Evolutionary conservation across 2,113 vertebrate species (phyloP).

Genomic region (Trematomus loennbergii): DNA sequence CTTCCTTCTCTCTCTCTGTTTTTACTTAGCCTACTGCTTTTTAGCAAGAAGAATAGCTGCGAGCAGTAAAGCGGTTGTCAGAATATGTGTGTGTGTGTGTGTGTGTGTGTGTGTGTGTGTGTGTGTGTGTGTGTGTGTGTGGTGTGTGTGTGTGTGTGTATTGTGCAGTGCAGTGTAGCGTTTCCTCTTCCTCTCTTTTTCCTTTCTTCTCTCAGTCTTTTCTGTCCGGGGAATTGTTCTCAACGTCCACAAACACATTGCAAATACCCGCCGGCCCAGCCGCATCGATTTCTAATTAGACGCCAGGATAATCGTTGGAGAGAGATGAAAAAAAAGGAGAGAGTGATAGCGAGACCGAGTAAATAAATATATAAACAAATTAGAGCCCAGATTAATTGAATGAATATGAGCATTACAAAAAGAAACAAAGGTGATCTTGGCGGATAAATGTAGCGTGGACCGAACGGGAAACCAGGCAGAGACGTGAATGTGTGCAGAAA

Average conservation of each 20-base stretch:
- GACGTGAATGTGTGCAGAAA: too few relatives aligned
- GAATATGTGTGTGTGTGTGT: slow-evolving; percentile 32
- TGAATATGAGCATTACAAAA: slow-evolving; percentile 80
- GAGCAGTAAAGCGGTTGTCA: slow-evolving; percentile 77
- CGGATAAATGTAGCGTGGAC: slow-evolving; percentile 63
- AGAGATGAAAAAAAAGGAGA: slow-evolving; percentile 84
- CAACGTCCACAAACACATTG: slow-evolving; percentile 90
- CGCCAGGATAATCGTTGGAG: slow-evolving; percentile 87
- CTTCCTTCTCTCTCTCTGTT: slow-evolving; percentile 46
- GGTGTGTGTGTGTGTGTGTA: slow-evolving; percentile 36
- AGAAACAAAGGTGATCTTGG: slow-evolving; percentile 77
- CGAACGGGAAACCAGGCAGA: slow-evolving; percentile 53
- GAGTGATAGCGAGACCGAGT: slow-evolving; percentile 74
- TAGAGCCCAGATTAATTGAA: slow-evolving; percentile 83
- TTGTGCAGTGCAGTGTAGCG: slow-evolving; percentile 64
- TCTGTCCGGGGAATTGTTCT: slow-evolving; percentile 87
- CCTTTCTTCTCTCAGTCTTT: slow-evolving; percentile 75
- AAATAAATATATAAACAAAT: slow-evolving; percentile 85
- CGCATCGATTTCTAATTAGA: slow-evolving; percentile 92
- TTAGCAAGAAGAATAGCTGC: slow-evolving; percentile 80
- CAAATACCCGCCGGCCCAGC: slow-evolving; percentile 88
- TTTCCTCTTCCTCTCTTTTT: slow-evolving; percentile 74
- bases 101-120: slow-evolving; percentile 4
- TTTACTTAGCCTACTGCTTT: slow-evolving; percentile 64
- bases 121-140: slow-evolving; percentile 24